These are phyloP conservation scores for Embiotoca jacksoni DNA, from an alignment of 2,113 vertebrate genomes.

Conservation along the genomic window DNA sequence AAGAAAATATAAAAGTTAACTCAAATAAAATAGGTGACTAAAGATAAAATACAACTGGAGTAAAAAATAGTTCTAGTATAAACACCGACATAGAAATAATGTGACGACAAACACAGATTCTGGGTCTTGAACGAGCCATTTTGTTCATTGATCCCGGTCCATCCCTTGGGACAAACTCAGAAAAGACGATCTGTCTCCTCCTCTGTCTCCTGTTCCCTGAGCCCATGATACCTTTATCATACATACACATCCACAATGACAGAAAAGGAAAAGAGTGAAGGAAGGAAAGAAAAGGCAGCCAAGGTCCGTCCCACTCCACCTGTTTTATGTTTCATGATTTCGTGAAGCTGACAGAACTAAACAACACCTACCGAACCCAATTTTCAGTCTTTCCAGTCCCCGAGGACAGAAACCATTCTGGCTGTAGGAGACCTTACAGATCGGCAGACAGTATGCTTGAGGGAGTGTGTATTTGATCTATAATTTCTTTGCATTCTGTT, in stretches of 20 bases:
- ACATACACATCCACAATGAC: slow-evolving; percentile 20
- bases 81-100: too few relatives aligned
- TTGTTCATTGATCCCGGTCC: slow-evolving; percentile 7
- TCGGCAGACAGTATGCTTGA: background rate
- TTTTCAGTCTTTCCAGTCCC: background rate
- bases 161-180: slow-evolving; percentile 5
- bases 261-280: background rate
- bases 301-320: slow-evolving; percentile 27
- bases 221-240: background rate
- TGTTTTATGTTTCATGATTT: slow-evolving; percentile 31
- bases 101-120: background rate
- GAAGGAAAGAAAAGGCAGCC: background rate
- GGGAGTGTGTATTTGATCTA: too few relatives aligned
- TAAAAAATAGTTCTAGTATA: too few relatives aligned
- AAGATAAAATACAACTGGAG: too few relatives aligned
- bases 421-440: background rate
- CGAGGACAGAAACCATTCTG: background rate
- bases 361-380: slow-evolving; percentile 3
- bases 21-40: too few relatives aligned
- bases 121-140: background rate
- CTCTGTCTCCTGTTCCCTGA: background rate
- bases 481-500: background rate
- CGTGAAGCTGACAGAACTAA: slow-evolving; percentile 33
- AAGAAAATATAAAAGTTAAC: too few relatives aligned
- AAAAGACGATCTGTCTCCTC: background rate